Base-by-base conservation (phyloP, 2,113 vertebrate genomes). In the Tylochromis polylepis region DNA sequence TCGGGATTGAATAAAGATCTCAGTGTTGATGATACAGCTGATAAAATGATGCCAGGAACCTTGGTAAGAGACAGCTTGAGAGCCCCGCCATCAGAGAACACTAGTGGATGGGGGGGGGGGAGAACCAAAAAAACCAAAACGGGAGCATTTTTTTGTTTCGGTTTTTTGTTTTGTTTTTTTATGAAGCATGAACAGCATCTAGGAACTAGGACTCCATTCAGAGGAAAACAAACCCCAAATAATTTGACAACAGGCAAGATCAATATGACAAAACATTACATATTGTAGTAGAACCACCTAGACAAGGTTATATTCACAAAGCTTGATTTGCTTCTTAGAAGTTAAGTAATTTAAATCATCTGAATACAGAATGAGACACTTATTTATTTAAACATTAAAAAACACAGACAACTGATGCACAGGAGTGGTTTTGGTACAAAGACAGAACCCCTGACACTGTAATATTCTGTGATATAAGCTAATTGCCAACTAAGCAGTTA, bases 301-400 rank as follows among this genome's bases (percentile, higher is more conserved):
- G 81, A 95, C 91, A 84, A 81, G 85, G 91, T 94, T 95, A 95
- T 95, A 87, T 89, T 95, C 95, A 96, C 88, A 82, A 84, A 90
- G 83, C 89, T 88, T 62, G 53, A 92, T 92, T 89, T 81, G 91
- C 93, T 92, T 93, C 82, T 91, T 91, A 93, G 90, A 94, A 92
- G 86, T 93, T 91, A 89, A 84, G 75, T 91, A 18, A 58, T 88
- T 81, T 36, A 67, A 91, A 85, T 90, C 43, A 82, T 90, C 81
- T 85, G 85, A 89, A 89, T 53, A 86, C 84, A 93, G 85, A 86
- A 84, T 79, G 84, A 65, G 82, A 85, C 58, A 82, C 24, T 79
- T 75, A 55, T 91, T 77, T 87, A 87, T 79, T 77, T 72, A 22
- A 90, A 91, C 77, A 88, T 86, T 90, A 87, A 83, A 85, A 88